Evolutionary conservation across 1,140 invertebrate species (phyloP), one percentile per base, ranked within the genome.

Genomic region (Ctenoplectra terminalis): DNA sequence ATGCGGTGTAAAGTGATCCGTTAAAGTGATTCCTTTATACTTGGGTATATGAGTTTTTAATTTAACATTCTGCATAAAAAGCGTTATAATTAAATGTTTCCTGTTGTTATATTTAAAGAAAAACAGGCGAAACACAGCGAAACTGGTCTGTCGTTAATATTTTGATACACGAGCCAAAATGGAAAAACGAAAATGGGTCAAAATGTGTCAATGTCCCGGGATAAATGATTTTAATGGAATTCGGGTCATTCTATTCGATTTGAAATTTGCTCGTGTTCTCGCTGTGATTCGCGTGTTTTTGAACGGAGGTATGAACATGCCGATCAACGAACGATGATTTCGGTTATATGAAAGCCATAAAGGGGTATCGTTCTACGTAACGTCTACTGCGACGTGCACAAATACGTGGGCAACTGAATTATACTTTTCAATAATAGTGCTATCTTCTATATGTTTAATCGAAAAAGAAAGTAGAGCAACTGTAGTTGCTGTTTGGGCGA

Each of bases 181-280:
- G 26, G 31, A n/a, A 71, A 72, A 61, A 60, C 17, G 29, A 29
- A 58, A 64, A 48, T 37, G 37, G 78, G 78, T 74, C 78, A 61
- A 17, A 56, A 50, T 29, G 40, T 61, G 77, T 72, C 77, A 81
- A 60, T 81, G 71, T 81, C 58, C 71, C 61, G n/a, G 48, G 78
- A 74, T 74, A 70, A 64, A 34, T 58, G 71, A 74, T 64, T 81
- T 74, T 81, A 81, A 74, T 81, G 60, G 71, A 74, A 81, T 74
- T 61, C 67, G 17, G 78, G 78, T 81, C 78, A 34, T 37, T 63
- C 78, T 64, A 74, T 80, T 64, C 46, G 56, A 64, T 63, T 72
- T 73, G 69, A 74, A 72, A 81, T 72, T 79, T 46, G 58, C 63
- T 61, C 77, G 40, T 46, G 78, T 63, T 71, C 54, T 26, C 56